Conservation (phyloP, 2,888 invertebrate species). For the Galeopsomyia nigrocyanea region DNA sequence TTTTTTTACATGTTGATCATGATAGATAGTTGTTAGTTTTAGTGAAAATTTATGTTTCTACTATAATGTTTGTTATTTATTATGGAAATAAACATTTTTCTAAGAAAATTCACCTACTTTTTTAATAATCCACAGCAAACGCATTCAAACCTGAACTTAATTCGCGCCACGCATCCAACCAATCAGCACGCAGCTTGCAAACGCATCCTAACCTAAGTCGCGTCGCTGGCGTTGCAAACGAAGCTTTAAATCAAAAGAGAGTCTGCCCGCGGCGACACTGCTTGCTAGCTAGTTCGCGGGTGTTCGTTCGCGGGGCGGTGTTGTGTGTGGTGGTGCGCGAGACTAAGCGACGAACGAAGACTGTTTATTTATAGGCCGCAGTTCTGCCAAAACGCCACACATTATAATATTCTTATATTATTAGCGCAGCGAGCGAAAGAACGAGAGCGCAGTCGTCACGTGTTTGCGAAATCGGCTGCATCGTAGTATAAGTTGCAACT, state of each 20-base stretch:
- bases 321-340: not conserved
- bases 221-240: conserved; percentile 17
- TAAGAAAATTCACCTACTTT: too few species aligned
- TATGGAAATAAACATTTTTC: too few species aligned
- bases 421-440: conserved; percentile 24
- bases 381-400: conserved; percentile 44
- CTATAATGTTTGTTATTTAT: too few species aligned
- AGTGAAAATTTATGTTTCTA: too few species aligned
- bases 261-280: too few species aligned
- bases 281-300: too few species aligned
- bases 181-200: conserved; percentile 4
- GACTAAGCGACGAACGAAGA: conserved; percentile 8
- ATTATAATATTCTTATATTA: conserved; percentile 41
- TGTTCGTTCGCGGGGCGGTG: too few species aligned
- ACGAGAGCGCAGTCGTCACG: conserved; percentile 15
- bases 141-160: conserved; percentile 1
- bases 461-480: conserved; percentile 21
- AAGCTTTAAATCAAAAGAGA: not conserved
- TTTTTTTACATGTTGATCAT: too few species aligned
- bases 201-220: not conserved
- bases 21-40: too few species aligned
- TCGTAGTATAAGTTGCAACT: not conserved
- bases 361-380: conserved; percentile 46
- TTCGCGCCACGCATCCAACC: conserved; percentile 14
- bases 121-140: too few species aligned